Base-by-base conservation (phyloP, 2,113 vertebrate genomes). In the Toxotes jaculatrix region DNA sequence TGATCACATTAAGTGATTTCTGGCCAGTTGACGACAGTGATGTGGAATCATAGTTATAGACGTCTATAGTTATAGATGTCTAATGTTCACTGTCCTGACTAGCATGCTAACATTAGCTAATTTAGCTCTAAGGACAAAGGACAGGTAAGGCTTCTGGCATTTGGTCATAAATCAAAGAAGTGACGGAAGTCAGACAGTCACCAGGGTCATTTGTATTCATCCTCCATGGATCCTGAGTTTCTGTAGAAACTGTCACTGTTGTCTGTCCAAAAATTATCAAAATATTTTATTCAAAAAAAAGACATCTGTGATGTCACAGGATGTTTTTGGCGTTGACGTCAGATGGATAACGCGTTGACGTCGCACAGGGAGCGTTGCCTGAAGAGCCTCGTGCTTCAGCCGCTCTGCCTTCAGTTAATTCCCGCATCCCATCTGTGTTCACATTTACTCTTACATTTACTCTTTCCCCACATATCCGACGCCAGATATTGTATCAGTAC, bases 281-380 rank as follows among this genome's bases (percentile, higher is more conserved):
- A 27, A 27, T 27, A 27, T 27, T 27, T 27, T 27, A 1, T 27
- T 27, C n/a, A 27, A 27, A 27, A 1, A 27, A 27, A 27, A 27
- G 1, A 27, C 27, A 27, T 27, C 27, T 27, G 13, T 60, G 65
- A 80, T n/a, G 67, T 68, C 75, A 80, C 56, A 16, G 13, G 23
- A 64, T 45, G 60, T 71, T 6, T 70, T 47, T 36, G 36, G 42
- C 51, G 55, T 74, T 70, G 12, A 59, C 2, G 12, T 57, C 53
- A 71, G 36, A 77, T 71, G 84, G 55, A 73, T 82, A 84, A 77
- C 57, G 72, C 43, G 45, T n/a, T 57, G 64, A 60, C 56, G 80
- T 79, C 85, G 80, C 38, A 17, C 1, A 60, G 71, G 80, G 83
- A 19, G 64, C 19, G 77, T 62, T 72, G 55, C 77, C 60, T 38